Conservation (phyloP, 1,140 invertebrate species). For the Maniola jurtina region DNA sequence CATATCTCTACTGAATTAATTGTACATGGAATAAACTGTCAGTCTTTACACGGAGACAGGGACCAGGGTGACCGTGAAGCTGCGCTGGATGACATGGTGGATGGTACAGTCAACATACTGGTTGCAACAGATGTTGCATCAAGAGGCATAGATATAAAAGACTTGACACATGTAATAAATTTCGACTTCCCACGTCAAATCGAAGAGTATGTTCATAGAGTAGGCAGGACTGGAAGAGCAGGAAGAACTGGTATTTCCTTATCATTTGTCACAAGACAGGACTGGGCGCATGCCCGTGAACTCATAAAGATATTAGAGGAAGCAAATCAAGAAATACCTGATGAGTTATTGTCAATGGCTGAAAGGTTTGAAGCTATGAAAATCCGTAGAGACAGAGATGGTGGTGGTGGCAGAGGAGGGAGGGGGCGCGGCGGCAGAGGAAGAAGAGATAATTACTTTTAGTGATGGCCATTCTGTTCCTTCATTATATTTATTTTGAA, state of each 20-base stretch:
- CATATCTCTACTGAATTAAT: conserved; percentile 89
- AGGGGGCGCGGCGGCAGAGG: conserved; percentile 41
- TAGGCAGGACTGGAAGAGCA: conserved; percentile 93
- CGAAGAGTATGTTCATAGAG: conserved; percentile 94
- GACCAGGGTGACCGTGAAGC: conserved; percentile 92
- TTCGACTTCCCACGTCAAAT: conserved; percentile 94
- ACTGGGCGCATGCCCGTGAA: conserved; percentile 89
- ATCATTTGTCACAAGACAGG: conserved; percentile 87
- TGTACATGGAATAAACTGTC: conserved; percentile 82
- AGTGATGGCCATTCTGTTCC: neutral
- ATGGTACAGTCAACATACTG: conserved; percentile 87
- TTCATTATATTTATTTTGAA: neutral
- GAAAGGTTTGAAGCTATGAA: conserved; percentile 83
- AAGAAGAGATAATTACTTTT: conserved; percentile 36
- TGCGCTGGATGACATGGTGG: conserved; percentile 90
- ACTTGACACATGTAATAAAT: conserved; percentile 91
- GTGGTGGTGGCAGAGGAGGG: conserved; percentile 47
- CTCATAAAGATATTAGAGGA: conserved; percentile 91
- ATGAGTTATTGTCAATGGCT: conserved; percentile 86
- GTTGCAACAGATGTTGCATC: conserved; percentile 97
- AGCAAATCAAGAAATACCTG: conserved; percentile 86
- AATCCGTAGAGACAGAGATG: conserved; percentile 76
- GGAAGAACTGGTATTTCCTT: conserved; percentile 90
- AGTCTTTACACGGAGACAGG: conserved; percentile 93
- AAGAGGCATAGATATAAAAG: conserved; percentile 94